Evolutionary conservation across 2,888 invertebrate genomes (phyloP), one percentile per base, ranked within the genome.

Genomic region (Epiperipatus broadwayi): DNA sequence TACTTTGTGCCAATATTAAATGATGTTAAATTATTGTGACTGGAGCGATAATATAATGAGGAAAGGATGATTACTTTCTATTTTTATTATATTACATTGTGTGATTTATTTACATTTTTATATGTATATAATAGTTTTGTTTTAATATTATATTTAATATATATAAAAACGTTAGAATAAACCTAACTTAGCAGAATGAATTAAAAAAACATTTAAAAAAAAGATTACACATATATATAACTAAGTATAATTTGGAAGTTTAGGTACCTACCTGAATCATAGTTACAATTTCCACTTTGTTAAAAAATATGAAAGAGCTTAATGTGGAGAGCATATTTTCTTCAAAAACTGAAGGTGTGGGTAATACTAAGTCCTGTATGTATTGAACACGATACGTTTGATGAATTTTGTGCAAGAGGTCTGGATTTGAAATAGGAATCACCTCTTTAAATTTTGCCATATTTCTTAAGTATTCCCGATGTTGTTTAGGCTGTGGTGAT

Each of bases 351-450:
- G 91, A 91, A 8, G 97, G 95, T 35, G 95, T 87, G 18, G 97
- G 97, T 56, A 99, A 68, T 52, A 97, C 95, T 52, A 95, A 91
- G 65, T 99, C 97, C 50, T 70, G 65, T 53, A 97, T 93, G 64
- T 99, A 99, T 67, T 99, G 97, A 55, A 97, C 93, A 60, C 95
- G 74, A 65, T 93, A 97, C 40, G 95, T 97, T 66, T 97, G 95
- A 65, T 99, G 97, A 51, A 99, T 99, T 71, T 97, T 99, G 40
- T 85, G 79, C 51, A 89, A 67, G 48, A 99, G 70, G 64, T 95
- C 95, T 46, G 73, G 71, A 63, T 93, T 93, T 55, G 79, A 77
- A 44, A 99, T 91, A 41, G 91, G 89, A 54, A 99, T 81, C 40
- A 70, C 68, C 55, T 71, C 61, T 41, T 59, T 57, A 47, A 61